Conservation (phyloP, 1,140 invertebrate species). For the Saccostrea glomerata region DNA sequence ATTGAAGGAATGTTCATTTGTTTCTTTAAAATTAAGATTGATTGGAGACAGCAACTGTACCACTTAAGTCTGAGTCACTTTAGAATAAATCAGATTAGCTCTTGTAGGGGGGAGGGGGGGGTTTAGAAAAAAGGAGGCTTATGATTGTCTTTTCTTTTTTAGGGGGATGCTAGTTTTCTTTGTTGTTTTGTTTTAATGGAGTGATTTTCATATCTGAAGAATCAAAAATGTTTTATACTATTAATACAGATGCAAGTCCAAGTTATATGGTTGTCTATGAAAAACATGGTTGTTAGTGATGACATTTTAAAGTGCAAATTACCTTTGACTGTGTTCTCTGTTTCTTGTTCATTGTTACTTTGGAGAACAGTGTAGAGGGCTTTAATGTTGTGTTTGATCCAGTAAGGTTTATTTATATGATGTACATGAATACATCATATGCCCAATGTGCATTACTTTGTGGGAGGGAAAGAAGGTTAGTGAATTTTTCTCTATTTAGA, state of each 20-base stretch:
- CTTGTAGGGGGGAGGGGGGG: too few species aligned
- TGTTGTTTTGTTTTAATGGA: neutral
- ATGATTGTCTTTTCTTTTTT: neutral
- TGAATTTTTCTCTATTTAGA: neutral
- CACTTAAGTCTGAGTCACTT: too few species aligned
- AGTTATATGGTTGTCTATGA: neutral
- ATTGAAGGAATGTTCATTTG: too few species aligned
- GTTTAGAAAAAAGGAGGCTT: too few species aligned
- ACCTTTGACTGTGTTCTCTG: neutral
- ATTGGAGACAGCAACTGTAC: too few species aligned
- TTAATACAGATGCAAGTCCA: neutral
- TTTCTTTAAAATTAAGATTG: too few species aligned
- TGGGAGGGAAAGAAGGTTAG: neutral
- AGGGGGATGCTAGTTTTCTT: neutral
- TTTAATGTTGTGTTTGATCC: constrained; percentile 5
- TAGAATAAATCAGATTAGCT: too few species aligned
- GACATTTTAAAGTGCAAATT: neutral
- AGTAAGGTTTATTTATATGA: neutral
- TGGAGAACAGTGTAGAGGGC: neutral
- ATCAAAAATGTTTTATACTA: neutral
- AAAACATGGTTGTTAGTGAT: neutral
- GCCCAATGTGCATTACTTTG: neutral
- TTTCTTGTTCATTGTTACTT: neutral
- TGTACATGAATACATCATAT: neutral
- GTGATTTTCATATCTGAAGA: neutral